These are phyloP conservation scores for Xylophagus ater DNA, from an alignment of 2,888 invertebrate genomes.

Conservation along the genomic window DNA sequence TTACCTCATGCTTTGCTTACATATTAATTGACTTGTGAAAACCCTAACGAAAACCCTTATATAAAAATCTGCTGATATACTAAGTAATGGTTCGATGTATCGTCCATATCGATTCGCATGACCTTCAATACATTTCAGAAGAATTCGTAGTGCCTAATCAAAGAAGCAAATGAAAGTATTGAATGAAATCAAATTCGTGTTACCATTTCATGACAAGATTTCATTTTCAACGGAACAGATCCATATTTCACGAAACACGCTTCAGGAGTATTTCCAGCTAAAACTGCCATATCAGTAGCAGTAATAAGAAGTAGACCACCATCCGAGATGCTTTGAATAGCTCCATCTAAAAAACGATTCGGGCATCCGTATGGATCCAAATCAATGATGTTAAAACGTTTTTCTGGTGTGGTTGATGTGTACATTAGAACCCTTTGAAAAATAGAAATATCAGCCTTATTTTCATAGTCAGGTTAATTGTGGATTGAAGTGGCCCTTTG, in stretches of 20 bases:
- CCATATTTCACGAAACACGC: conserved; percentile 93
- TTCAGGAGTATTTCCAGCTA: conserved; percentile 92
- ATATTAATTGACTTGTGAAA: conserved; percentile 64
- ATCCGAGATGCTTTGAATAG: conserved; percentile 67
- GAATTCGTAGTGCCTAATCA: conserved; percentile 74
- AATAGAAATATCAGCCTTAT: too few relatives aligned
- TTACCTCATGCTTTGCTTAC: conserved; percentile 75
- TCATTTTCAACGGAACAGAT: conserved; percentile 71
- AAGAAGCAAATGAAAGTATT: not conserved
- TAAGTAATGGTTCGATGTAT: conserved; percentile 82
- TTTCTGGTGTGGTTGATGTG: conserved; percentile 49
- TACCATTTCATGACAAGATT: conserved; percentile 92
- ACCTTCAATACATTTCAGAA: conserved; percentile 79
- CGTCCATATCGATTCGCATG: conserved; percentile 89
- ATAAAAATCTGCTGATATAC: conserved; percentile 93
- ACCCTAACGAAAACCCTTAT: conserved; percentile 85
- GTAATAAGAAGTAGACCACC: conserved; percentile 88
- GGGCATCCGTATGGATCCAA: conserved; percentile 97
- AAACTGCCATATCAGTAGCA: conserved; percentile 92
- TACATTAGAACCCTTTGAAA: conserved; percentile 73
- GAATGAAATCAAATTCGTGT: conserved; percentile 18
- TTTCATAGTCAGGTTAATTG: too few relatives aligned
- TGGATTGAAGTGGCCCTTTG: too few relatives aligned
- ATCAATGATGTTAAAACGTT: conserved; percentile 82
- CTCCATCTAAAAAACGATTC: conserved; percentile 79